Evolutionary conservation across 30 jellyfish, hydroid and myxozoan genomes (phyloP), one percentile per base, ranked within the genome.

Genomic region (Cassiopea andromeda): DNA sequence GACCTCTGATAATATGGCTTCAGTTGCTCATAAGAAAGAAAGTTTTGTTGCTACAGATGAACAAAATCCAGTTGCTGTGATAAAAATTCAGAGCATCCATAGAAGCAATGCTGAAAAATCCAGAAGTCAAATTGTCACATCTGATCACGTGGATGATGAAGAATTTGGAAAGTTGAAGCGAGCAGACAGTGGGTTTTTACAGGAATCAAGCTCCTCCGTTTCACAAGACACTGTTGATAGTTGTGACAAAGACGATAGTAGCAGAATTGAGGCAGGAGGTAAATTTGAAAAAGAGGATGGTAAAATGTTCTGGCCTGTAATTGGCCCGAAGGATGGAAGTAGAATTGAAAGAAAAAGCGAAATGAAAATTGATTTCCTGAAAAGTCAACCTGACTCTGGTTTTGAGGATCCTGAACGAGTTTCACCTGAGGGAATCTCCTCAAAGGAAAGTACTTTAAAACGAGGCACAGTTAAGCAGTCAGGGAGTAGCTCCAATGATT

Each of bases 171-270:
- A 27, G 43, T 9, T 64, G 73, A 13, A 64, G 73, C 73, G 73
- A 64, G 27, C 73, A 4, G 73, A 64, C 15, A 64, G 73, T 64
- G 73, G 73, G 2, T 5, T 64, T 9, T 14, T 64, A 27, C 73
- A 4, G 8, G 27, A 27, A 5, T 64, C 73, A 64, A 64, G 73
- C 43, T 64, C 73, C 19, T 64, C 73, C 43, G 73, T 64, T 9
- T 64, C 73, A 64, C 73, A 64, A 17, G 73, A 64, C 73, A 64
- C 73, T 9, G 19, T 27, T 9, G 73, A 64, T 64, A 64, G 73
- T 64, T 64, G 8, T 64, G 73, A 64, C 27, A 64, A 64, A 14
- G 73, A 64, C 2, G 73, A 64, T 14, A 27, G 73, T 14, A 17
- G 73, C 15, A 64, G 38, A 64, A 14, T 17, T 9, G 73, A 17